Percentiles rank a stretch among this genome's conserved stretches.
Conservation (phyloP, 1,140 invertebrate genomes). For the Centruroides sculpturatus region DNA sequence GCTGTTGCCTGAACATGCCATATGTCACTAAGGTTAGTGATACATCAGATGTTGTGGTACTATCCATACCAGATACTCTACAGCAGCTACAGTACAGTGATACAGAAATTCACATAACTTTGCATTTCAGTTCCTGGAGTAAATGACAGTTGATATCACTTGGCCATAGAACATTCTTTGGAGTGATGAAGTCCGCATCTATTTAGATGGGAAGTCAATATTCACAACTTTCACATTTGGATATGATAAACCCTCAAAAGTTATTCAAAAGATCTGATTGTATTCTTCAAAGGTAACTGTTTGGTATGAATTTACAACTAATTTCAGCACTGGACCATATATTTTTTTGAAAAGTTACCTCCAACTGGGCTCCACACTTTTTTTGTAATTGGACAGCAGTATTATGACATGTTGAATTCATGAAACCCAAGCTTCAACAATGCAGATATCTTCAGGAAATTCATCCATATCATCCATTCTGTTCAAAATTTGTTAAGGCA, state of each 20-base stretch:
- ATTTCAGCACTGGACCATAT: constrained; percentile 1
- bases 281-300: not conserved
- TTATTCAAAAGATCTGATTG: not conserved
- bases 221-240: not conserved
- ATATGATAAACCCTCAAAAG: not conserved
- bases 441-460: not conserved
- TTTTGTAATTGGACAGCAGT: not conserved
- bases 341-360: not conserved
- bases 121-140: no score
- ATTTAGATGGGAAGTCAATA: not conserved
- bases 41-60: no score
- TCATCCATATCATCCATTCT: not conserved
- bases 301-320: constrained; percentile 1
- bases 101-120: no score
- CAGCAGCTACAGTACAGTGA: no score
- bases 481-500: not conserved
- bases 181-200: not conserved
- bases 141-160: not conserved
- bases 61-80: no score
- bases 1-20: no score
- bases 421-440: not conserved
- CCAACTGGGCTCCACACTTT: not conserved
- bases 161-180: constrained; percentile 1
- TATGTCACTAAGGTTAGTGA: no score
- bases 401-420: constrained; percentile 1